Conservation (phyloP, 2,113 vertebrate genomes). For the Elaphurus davidianus region DNA sequence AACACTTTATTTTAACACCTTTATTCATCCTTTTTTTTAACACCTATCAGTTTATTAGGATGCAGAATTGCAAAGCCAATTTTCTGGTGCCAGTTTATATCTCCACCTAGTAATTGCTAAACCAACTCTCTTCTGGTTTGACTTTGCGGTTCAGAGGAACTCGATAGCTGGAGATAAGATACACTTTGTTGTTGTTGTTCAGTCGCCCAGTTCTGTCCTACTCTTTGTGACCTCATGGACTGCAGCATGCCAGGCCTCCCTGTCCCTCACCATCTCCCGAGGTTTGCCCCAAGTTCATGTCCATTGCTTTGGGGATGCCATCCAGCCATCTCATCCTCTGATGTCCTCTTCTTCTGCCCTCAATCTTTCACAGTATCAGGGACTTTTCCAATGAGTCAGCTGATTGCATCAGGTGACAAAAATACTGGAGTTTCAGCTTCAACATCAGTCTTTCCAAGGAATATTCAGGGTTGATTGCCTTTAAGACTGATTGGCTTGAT, state of each 20-base stretch:
- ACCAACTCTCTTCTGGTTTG: background rate
- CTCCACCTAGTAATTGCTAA: background rate
- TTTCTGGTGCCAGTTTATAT: background rate
- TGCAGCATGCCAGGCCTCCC: background rate
- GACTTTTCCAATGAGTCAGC: background rate
- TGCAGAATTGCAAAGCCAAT: background rate
- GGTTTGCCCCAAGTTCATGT: background rate
- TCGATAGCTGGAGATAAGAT: background rate
- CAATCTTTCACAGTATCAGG: background rate
- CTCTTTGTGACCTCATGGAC: rapidly evolving
- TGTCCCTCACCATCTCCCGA: background rate
- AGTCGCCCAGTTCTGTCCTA: background rate
- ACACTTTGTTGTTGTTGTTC: background rate
- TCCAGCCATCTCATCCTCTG: background rate
- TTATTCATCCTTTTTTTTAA: background rate
- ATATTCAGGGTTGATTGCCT: background rate
- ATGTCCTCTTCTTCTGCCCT: background rate
- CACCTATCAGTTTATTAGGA: background rate
- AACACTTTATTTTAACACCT: too few species aligned
- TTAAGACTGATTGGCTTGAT: background rate
- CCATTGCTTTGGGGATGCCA: background rate
- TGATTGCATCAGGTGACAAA: background rate
- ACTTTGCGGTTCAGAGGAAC: background rate
- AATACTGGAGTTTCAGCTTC: background rate
- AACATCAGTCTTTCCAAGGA: background rate